Evolutionary conservation across 2,888 invertebrate species (phyloP).

Genomic region (Melanostoma scalare): DNA sequence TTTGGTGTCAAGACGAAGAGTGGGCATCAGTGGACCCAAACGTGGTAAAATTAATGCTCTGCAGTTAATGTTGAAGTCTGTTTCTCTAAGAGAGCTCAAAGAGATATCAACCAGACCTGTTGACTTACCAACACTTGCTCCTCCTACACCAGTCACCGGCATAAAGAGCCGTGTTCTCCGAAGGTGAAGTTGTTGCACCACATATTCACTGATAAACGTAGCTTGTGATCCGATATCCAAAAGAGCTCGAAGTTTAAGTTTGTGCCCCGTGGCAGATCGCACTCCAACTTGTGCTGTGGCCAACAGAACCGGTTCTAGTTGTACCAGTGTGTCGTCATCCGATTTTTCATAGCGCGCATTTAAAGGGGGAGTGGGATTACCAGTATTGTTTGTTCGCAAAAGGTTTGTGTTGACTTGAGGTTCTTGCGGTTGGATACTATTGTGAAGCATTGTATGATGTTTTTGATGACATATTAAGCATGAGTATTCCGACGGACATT

Average conservation of each 20-base stretch:
- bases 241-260: constrained; percentile 34
- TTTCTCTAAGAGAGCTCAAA: constrained; percentile 43
- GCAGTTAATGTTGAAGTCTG: constrained; percentile 45
- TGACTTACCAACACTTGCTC: constrained; percentile 35
- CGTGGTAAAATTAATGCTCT: constrained; percentile 47
- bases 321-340: neutral
- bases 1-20: constrained; percentile 18
- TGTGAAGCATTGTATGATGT: neutral
- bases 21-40: constrained; percentile 36
- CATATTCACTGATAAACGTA: constrained; percentile 64
- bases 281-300: constrained; percentile 43
- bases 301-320: constrained; percentile 28
- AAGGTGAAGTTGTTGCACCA: constrained; percentile 44
- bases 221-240: constrained; percentile 57
- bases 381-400: too few species aligned
- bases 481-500: neutral
- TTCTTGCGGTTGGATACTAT: too few species aligned
- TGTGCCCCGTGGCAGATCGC: constrained; percentile 44
- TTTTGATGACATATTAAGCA: constrained; percentile 8
- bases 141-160: constrained; percentile 50
- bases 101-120: constrained; percentile 46
- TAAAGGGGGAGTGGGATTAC: neutral
- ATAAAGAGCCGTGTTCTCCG: constrained; percentile 31
- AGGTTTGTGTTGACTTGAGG: too few species aligned
- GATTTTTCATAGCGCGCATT: neutral